Evolutionary conservation across 2,113 vertebrate genomes (phyloP), one percentile per base, ranked within the genome.

Genomic region (Sula dactylatra): DNA sequence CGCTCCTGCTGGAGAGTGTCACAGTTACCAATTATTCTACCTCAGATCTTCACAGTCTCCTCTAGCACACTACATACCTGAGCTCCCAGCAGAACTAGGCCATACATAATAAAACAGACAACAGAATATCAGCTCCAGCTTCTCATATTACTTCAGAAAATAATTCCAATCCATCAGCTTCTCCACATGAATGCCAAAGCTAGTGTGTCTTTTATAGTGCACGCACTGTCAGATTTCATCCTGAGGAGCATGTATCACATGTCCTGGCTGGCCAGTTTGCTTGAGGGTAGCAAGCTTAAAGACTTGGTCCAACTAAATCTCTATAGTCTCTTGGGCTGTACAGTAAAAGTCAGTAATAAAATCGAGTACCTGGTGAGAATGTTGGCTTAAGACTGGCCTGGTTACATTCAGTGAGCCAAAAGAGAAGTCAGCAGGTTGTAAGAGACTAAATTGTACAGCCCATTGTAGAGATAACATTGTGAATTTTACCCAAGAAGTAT

Each of bases 111-210:
- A 77, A 82, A 97, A 49, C 44, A 79, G 93, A 87, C 77, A 91
- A 52, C 54, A 85, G 86, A 93, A 74, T 91, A 90, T 87, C 62
- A 80, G 32, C 38, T 88, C 42, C 71, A 90, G 86, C 38, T 77
- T 95, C 81, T 93, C 65, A 45, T 84, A 89, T 79, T 94, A 82
- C 92, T 94, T 94, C 65, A 87, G 81, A 88, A 94, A 97, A 95
- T 91, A 95, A 83, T 82, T 83, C 55, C n/a, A 90, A 91, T 96
- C 91, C 88, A 85, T 96, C 93, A 93, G 65, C 44, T 84, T 97
- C 86, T 94, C 54, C 71, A 55, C 16, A 16, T 66, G 64, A 85
- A 52, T 66, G 52, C 64, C 72, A 88, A 58, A 70, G 52, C 21
- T 24, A 82, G 44, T 86, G 67, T 89, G 93, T 92, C 76, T 90